Percentiles rank a stretch among this genome's conserved stretches.
Conservation (phyloP, 2,888 invertebrate species). For the Ryuthela nishihirai region DNA sequence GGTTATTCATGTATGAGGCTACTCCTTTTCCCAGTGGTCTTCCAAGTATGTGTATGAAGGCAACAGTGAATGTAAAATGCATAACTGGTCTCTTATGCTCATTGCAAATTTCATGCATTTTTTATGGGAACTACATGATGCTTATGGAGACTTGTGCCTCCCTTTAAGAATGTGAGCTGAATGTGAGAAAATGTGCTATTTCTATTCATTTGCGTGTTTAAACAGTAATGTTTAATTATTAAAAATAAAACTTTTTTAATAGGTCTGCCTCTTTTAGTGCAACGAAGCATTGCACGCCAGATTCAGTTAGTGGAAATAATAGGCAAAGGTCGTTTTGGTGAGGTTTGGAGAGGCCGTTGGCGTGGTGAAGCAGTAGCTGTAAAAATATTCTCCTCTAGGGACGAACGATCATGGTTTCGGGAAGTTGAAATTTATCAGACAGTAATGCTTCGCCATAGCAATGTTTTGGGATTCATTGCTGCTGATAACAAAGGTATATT, state of each 20-base stretch:
- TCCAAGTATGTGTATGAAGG: no score
- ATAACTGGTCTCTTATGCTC: no score
- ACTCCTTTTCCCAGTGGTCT: no score
- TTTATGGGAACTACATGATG: no score
- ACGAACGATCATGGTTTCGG: slow-evolving; percentile 96
- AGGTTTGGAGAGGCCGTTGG: slow-evolving; percentile 85
- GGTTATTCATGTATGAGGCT: no score
- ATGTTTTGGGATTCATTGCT: slow-evolving; percentile 96
- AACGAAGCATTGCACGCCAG: slow-evolving; percentile 94
- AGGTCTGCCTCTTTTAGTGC: slow-evolving; percentile 90
- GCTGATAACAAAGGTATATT: slow-evolving; percentile 93
- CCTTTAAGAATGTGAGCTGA: no score
- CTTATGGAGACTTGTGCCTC: no score
- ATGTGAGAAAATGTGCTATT: not conserved
- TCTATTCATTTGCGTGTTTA: not conserved
- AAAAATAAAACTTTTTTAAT: slow-evolving; percentile 45
- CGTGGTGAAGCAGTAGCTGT: slow-evolving; percentile 85
- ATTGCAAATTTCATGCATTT: no score
- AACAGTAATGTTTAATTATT: not conserved
- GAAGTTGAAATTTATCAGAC: slow-evolving; percentile 99
- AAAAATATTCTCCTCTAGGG: slow-evolving; percentile 90
- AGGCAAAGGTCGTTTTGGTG: slow-evolving; percentile 57
- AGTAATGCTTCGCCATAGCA: slow-evolving; percentile 95
- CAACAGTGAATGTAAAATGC: no score
- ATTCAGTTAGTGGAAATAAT: slow-evolving; percentile 90